Percentiles rank a stretch among this genome's conserved stretches.
These are phyloP conservation scores for Periplaneta americana DNA, from an alignment of 1,140 invertebrate genomes.

Conservation along the genomic window DNA sequence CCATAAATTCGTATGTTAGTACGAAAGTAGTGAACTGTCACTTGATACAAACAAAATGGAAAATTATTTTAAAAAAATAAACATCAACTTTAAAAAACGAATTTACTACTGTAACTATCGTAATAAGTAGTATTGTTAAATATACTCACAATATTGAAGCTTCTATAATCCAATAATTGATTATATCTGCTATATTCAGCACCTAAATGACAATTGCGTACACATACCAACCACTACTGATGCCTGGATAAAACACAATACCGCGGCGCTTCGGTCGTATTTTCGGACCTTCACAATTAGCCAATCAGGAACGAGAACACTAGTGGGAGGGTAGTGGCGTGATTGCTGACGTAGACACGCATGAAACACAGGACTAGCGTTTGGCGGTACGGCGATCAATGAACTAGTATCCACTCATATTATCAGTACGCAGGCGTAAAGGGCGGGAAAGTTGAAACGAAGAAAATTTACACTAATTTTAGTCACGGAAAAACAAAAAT, in stretches of 20 bases:
- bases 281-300: neutral
- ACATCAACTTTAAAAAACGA: no score
- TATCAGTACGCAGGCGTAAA: neutral
- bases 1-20: no score
- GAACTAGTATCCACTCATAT: neutral
- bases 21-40: no score
- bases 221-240: neutral
- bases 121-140: no score
- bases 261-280: constrained; percentile 4
- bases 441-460: neutral
- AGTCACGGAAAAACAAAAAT: no score
- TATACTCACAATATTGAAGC: neutral
- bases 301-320: constrained; percentile 10
- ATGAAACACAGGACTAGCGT: neutral
- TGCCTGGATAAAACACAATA: neutral
- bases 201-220: neutral
- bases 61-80: no score
- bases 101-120: no score
- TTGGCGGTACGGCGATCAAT: neutral
- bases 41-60: neutral
- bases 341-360: constrained; percentile 14
- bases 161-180: neutral
- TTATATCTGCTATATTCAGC: neutral
- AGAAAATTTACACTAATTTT: neutral
- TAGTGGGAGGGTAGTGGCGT: constrained; percentile 10